Percentiles rank a stretch among this genome's conserved stretches.
phyloP scores from a whole-genome alignment of 2,797 vertebrate species.

The Eulemur rubriventer region DNA sequence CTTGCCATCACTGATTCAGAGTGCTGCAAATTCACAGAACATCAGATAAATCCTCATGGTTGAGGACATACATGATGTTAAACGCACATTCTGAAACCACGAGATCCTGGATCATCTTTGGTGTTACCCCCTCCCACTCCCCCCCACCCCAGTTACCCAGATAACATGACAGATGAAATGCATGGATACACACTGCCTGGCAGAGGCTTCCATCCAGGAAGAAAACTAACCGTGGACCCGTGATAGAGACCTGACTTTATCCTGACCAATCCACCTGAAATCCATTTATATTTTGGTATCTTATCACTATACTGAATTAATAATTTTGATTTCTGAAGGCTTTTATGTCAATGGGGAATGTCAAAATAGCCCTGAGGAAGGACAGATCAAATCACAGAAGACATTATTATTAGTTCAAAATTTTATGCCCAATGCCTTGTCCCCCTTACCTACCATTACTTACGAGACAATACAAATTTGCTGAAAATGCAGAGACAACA shows the following conservation, averaged over 20 bases:
- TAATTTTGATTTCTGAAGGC: neutral
- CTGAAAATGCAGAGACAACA: constrained; percentile 34
- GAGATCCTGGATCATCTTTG: neutral
- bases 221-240: neutral
- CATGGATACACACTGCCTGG: neutral
- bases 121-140: neutral
- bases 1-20: neutral
- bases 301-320: constrained; percentile 4
- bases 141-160: neutral
- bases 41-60: neutral
- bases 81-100: neutral
- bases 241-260: neutral
- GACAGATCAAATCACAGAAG: neutral
- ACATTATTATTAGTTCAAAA: neutral
- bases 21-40: neutral
- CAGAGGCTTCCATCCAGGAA: neutral
- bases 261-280: neutral
- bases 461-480: constrained; percentile 19
- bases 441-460: neutral
- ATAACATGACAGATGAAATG: neutral
- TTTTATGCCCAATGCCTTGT: neutral
- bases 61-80: neutral
- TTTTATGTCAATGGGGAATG: neutral
- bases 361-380: neutral
- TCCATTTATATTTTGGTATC: constrained; percentile 10